A percentile compares a stretch with the other conserved stretches of the same genome.
phyloP scores from a whole-genome alignment of 2,888 invertebrate genomes.

The Lydus trimaculatus region DNA sequence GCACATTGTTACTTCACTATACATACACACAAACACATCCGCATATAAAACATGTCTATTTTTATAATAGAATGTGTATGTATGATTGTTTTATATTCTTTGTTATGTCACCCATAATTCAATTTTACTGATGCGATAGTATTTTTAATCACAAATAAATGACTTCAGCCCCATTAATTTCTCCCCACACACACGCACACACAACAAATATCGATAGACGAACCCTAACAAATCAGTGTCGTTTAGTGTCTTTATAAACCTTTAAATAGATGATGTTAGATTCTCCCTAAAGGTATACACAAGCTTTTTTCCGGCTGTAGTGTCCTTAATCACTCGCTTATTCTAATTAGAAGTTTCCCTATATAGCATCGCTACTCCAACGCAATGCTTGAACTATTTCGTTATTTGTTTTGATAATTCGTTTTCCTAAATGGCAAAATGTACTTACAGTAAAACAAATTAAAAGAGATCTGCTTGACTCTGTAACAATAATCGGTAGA shows the following conservation, averaged over 20 bases:
- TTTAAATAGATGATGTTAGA: background rate
- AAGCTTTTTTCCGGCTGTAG: too few species aligned
- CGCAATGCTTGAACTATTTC: too few species aligned
- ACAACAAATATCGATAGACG: background rate
- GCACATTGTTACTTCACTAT: conserved; percentile 53
- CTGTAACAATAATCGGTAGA: too few species aligned
- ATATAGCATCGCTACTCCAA: too few species aligned
- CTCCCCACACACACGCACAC: too few species aligned
- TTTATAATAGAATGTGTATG: conserved; percentile 18
- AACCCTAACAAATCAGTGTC: background rate
- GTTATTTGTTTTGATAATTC: too few species aligned
- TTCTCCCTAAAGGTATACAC: background rate
- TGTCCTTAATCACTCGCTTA: too few species aligned
- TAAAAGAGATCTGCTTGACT: too few species aligned
- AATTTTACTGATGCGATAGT: conserved; percentile 50
- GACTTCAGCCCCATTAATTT: conserved; percentile 37
- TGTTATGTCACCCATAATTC: conserved; percentile 46
- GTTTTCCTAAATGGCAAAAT: too few species aligned
- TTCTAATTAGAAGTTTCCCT: too few species aligned
- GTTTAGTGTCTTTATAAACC: background rate
- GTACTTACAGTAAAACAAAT: too few species aligned
- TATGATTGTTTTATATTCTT: conserved; percentile 52
- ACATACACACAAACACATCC: background rate
- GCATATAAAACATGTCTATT: background rate
- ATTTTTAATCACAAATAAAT: conserved; percentile 52